These are phyloP conservation scores for Clostera curtula DNA, from an alignment of 2,888 invertebrate species.

Conservation along the genomic window DNA sequence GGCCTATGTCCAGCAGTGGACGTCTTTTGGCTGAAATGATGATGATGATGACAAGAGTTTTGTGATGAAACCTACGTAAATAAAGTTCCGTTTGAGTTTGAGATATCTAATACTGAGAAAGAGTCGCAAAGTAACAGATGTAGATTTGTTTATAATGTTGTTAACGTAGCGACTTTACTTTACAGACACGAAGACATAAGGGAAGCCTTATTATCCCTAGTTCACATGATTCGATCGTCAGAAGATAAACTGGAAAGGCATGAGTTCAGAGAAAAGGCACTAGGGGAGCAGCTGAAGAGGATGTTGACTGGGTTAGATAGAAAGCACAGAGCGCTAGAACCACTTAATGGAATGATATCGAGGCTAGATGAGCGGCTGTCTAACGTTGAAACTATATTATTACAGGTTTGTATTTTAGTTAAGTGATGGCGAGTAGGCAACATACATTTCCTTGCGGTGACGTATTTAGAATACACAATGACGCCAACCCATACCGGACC, in stretches of 20 bases:
- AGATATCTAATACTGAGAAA: too few relatives aligned
- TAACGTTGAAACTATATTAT: constrained; percentile 83
- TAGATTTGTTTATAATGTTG: too few relatives aligned
- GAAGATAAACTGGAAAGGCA: constrained; percentile 90
- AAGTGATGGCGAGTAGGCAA: too few relatives aligned
- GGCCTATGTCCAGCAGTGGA: too few relatives aligned
- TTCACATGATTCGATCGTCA: constrained; percentile 84
- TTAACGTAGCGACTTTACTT: constrained; percentile 5
- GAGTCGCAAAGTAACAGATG: too few relatives aligned
- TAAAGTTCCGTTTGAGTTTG: too few relatives aligned
- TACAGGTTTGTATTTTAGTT: constrained; percentile 71
- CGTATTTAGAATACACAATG: too few relatives aligned
- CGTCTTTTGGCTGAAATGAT: too few relatives aligned
- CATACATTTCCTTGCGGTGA: too few relatives aligned
- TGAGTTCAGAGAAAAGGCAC: constrained; percentile 84
- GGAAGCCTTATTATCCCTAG: constrained; percentile 85
- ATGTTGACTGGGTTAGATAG: constrained; percentile 82
- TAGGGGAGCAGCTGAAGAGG: constrained; percentile 87
- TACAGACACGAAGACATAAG: constrained; percentile 81
- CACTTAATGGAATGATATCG: constrained; percentile 79
- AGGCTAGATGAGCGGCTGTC: constrained; percentile 84
- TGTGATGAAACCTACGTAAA: too few relatives aligned
- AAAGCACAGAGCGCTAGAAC: constrained; percentile 80
- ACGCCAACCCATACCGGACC: too few relatives aligned
- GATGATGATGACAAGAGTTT: too few relatives aligned